Base-by-base conservation (phyloP, 2,797 vertebrate genomes). In the Urophycis tenuis region DNA sequence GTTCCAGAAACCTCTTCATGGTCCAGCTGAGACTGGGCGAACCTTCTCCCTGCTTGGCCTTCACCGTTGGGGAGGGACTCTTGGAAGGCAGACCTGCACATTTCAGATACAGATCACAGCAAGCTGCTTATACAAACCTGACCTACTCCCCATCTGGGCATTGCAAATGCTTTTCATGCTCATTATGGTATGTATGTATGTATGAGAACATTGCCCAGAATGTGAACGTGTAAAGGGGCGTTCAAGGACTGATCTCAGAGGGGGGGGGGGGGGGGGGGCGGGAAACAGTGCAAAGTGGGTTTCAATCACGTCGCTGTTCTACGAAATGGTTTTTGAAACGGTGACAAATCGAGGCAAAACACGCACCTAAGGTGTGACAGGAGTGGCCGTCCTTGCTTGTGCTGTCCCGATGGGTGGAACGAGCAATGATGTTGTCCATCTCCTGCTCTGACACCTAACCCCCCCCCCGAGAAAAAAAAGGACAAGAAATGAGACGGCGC, bases 381-480 rank as follows among this genome's bases (percentile, higher is more conserved):
- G 93, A 91, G 72, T 75, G 88, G 80, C 88, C 81, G 3, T 93
- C 94, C 87, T 91, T 95, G 85, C 74, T 89, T 5, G 83, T 34
- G 91, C 88, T 95, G 72, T 96, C 95, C 82, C 93, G 93, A 74
- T 95, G 94, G 32, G 95, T 96, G 72, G 95, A 96, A 79, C 94
- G 95, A 49, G 95, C 88, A 0, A 98, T 98, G 5, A 94, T 92
- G 76, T 95, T 94, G 86, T 99, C 96, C 97, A 98, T 98, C 89
- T 99, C 96, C 89, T 96, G 96, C 83, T 98, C 97, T 0, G 97
- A 98, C 79, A 98, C 93, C 97, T 99, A 78, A 73, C 70, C 79
- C 72, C n/a, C n/a, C n/a, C n/a, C n/a, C n/a, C n/a, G n/a, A n/a
- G n/a, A n/a, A n/a, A n/a, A 74, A 76, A 19, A 74, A n/a, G 77